Base-by-base conservation (phyloP, 2,888 invertebrate genomes). In the Drosophila yooni region DNA sequence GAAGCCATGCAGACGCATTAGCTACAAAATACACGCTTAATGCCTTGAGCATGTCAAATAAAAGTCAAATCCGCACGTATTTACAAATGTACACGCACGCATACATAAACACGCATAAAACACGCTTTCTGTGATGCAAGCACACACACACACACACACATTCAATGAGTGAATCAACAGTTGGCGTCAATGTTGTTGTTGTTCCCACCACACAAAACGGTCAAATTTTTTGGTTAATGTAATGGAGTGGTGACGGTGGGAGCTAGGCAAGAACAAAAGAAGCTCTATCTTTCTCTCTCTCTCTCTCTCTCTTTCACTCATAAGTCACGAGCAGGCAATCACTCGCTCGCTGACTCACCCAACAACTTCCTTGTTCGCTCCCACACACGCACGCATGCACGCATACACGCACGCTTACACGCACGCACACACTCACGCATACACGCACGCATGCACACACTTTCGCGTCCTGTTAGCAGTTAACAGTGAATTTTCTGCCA, bases 251-350 rank as follows among this genome's bases (percentile, higher is more conserved):
- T 46, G 25, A 4, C 10, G 48, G 15, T 36, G 34, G 33, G 25
- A 46, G 25, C 46, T 46, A 34, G 27, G 46, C 18, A 36, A 31
- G 61, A 61, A 50, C 58, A 65, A 58, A 60, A 68, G 58, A 40
- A 52, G 67, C 60, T 71, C 69, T 56, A 21, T 27, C 31, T 48
- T 59, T 54, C 63, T 59, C 56, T 54, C 62, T 29, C 56, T 77
- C 50, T 38, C n/a, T 2, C 21, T 43, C 54, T 38, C 33, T 76
- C 67, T 70, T 70, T 40, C 38, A 51, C 56, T 71, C 53, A 73
- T 61, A 88, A 85, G 88, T 88, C 83, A 88, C 61, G 74, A 72
- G 65, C 83, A 82, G 84, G 83, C 81, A 81, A 75, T 77, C 82
- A 65, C 68, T 76, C 40, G 54, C 50, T 59, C 52, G 29, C 40